A percentile compares a stretch with the other conserved stretches of the same genome.
phyloP scores from a whole-genome alignment of 2,888 invertebrate genomes.

The Aporophyla lueneburgensis region DNA sequence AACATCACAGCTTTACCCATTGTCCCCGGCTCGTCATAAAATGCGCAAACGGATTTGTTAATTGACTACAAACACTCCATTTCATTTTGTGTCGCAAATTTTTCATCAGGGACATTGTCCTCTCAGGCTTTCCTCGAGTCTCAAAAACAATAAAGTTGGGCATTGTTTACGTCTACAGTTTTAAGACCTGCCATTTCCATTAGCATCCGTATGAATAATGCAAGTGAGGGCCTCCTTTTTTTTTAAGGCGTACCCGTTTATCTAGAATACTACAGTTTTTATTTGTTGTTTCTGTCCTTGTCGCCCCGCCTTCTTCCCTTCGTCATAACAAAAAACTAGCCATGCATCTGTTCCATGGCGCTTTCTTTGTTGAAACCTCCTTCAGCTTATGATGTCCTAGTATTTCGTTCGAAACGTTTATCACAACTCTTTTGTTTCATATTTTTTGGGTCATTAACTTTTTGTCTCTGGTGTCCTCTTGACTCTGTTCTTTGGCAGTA shows the following conservation, averaged over 20 bases:
- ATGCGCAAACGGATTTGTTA: slow-evolving; percentile 73
- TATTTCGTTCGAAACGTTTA: slow-evolving; percentile 68
- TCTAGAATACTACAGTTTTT: slow-evolving; percentile 65
- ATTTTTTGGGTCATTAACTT: slow-evolving; percentile 14
- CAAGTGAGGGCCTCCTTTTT: slow-evolving; percentile 69
- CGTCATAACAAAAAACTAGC: slow-evolving; percentile 52
- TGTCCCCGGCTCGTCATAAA: slow-evolving; percentile 63
- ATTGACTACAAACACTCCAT: slow-evolving; percentile 71
- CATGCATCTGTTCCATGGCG: slow-evolving; percentile 50
- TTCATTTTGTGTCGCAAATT: slow-evolving; percentile 68
- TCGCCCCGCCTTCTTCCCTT: slow-evolving; percentile 60
- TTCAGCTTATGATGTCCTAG: slow-evolving; percentile 67
- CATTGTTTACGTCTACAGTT: slow-evolving; percentile 77
- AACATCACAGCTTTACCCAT: slow-evolving; percentile 52
- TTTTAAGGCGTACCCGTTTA: slow-evolving; percentile 67
- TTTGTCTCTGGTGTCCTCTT: background rate
- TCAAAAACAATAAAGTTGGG: slow-evolving; percentile 74
- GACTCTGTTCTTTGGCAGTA: slow-evolving; percentile 2
- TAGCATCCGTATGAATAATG: slow-evolving; percentile 81
- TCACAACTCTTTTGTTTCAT: slow-evolving; percentile 63
- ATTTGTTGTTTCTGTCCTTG: slow-evolving; percentile 68
- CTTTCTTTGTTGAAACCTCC: slow-evolving; percentile 39
- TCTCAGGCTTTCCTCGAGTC: slow-evolving; percentile 54
- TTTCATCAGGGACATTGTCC: slow-evolving; percentile 64
- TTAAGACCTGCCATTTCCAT: slow-evolving; percentile 78